phyloP scores from a whole-genome alignment of 2,888 invertebrate genomes.

The Yponomeuta malinellus region DNA sequence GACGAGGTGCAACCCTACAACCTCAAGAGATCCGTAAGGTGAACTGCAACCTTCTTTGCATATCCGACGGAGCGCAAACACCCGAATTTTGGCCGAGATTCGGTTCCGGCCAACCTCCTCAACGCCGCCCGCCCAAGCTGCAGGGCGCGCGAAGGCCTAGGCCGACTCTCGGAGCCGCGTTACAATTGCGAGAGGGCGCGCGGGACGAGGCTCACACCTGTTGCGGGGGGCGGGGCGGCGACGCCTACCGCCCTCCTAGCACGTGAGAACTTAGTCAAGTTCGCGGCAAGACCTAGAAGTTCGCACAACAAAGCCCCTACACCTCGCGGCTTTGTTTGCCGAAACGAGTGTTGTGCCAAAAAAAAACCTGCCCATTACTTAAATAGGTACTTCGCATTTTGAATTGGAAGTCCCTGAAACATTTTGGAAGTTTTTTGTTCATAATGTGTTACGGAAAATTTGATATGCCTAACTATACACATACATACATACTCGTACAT shows the following conservation, averaged over 20 bases:
- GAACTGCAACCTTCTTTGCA: background rate
- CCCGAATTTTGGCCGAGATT: background rate
- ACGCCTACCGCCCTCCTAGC: constrained; percentile 60
- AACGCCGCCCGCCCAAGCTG: background rate
- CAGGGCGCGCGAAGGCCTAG: background rate
- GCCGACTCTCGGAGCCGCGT: background rate
- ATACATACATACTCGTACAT: too few relatives aligned
- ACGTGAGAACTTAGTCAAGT: constrained; percentile 7
- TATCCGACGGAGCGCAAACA: background rate
- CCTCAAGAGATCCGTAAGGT: too few relatives aligned
- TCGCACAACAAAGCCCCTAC: background rate
- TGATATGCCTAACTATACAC: too few relatives aligned
- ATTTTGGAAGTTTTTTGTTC: background rate
- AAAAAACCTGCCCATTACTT: background rate
- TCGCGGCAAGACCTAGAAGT: constrained; percentile 38
- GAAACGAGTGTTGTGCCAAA: background rate
- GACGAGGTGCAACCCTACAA: too few relatives aligned
- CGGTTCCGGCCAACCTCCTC: background rate
- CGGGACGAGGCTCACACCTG: constrained; percentile 42
- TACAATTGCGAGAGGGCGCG: constrained; percentile 18
- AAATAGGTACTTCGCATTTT: background rate
- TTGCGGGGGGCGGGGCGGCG: constrained; percentile 60
- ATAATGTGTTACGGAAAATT: too few relatives aligned
- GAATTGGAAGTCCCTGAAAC: background rate
- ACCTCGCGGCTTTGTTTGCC: background rate